Evolutionary conservation across 1,140 invertebrate genomes (phyloP), one percentile per base, ranked within the genome.

Genomic region (Calephelis nemesis): DNA sequence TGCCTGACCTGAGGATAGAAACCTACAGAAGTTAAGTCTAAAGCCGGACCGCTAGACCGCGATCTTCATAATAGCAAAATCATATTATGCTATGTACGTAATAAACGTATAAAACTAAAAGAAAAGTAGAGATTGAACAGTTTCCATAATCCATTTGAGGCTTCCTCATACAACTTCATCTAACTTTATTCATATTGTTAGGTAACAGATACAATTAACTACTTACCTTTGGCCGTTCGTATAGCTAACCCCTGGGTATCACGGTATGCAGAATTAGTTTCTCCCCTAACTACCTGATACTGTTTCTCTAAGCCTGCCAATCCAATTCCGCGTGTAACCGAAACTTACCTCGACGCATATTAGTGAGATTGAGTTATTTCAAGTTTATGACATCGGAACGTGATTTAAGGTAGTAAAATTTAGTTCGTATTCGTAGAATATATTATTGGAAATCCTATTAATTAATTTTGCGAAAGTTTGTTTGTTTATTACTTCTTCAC

Each of bases 251-350:
- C 15, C 64, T 49, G 45, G 45, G 30, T 54, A 42, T 65, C 54
- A 13, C 45, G 47, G 47, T 13, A 64, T 48, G 47, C 39, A n/a
- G 39, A 65, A 65, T 54, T 50, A 65, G 64, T 65, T 65, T 65
- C 39, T 19, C n/a, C 52, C 40, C 13, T 63, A 63, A 63, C 42
- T 63, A 13, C 52, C 19, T 19, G 52, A 54, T 54, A 15, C 52
- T 54, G 19, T 54, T 54, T 11, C 52, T 15, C 50, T 9, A 52
- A 52, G 50, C 15, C 13, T 15, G 50, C 7, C 50, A 52, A 52
- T 52, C 50, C 50, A 52, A 52, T 52, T 52, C 50, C 8, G 50
- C 15, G 50, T 19, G 50, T 52, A 19, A 52, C 50, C 50, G 50
- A 52, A 52, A 52, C 7, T 52, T 52, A 52, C n/a, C 8, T 52